These are phyloP conservation scores for Ammospiza nelsoni DNA, from an alignment of 2,113 vertebrate genomes.

Conservation along the genomic window DNA sequence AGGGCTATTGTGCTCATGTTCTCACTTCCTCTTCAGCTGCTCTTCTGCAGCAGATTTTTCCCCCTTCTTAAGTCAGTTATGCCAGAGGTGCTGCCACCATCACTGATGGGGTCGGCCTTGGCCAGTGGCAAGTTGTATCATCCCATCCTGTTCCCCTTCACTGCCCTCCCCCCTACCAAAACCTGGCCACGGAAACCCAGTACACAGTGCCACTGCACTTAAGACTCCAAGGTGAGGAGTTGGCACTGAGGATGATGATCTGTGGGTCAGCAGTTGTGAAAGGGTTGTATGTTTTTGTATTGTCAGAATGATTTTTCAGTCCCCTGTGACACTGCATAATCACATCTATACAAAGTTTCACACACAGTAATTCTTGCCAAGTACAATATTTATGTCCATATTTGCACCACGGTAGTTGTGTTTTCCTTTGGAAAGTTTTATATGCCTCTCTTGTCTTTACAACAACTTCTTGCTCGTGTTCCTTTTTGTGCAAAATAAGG, in stretches of 20 bases:
- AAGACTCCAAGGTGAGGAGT: neutral
- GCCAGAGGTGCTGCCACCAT: neutral
- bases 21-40: neutral
- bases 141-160: neutral
- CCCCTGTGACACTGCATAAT: neutral
- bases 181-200: neutral
- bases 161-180: neutral
- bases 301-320: neutral
- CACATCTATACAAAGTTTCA: neutral
- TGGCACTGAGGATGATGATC: neutral
- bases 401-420: neutral
- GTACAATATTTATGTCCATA: neutral
- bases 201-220: neutral
- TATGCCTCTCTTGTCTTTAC: neutral
- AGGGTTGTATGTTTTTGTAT: neutral
- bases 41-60: neutral
- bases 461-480: neutral
- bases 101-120: rapidly evolving
- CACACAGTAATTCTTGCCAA: neutral
- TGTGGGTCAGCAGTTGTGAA: neutral
- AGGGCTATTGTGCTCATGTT: neutral
- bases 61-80: neutral
- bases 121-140: rapidly evolving
- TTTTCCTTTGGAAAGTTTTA: neutral
- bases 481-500: neutral